Base-by-base conservation (phyloP, 2,113 vertebrate genomes). In the Ptyas mucosa region DNA sequence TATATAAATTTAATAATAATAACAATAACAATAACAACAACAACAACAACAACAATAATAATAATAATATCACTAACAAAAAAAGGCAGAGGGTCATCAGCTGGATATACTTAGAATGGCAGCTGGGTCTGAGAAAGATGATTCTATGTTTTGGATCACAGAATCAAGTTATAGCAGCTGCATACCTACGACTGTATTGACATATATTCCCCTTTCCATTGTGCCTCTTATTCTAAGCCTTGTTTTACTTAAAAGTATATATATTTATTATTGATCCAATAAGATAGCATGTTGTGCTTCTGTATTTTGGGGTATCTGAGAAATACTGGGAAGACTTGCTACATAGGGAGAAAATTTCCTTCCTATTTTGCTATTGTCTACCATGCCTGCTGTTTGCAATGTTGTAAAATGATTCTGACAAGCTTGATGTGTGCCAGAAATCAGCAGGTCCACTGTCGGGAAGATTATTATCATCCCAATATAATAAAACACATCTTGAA, bases 401-500 rank as follows among this genome's bases (percentile, higher is more conserved):
- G 93, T 94, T 90, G 91, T 95, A 95, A 94, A 96, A 94, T 94
- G 49, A 95, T 93, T 92, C 94, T 94, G 94, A 95, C 93, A 95
- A 95, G 93, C 91, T 95, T 96, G 95, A 94, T 96, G 58, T 43
- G 92, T 97, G 96, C 94, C 96, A 96, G 94, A 94, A 96, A 39
- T 1, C 94, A 97, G 95, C 93, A 95, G 93, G 94, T 94, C 88
- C 85, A 93, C 90, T 94, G 93, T 92, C 95, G 93, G 96, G 95
- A 97, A 97, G 95, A 96, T 97, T 95, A 96, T 96, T 53, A 93
- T 94, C 87, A 95, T 93, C 94, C 90, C 94, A 91, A 94, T 94
- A 91, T 88, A 97, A 97, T 96, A 94, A 97, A 96, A 96, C 94
- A 89, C 90, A 96, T 94, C 90, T 58, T 95, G 95, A 92, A 95